Percentiles rank a stretch among this genome's conserved stretches.
Evolutionary conservation across 2,888 invertebrate genomes (phyloP).

Genomic region (Xestia xanthographa): DNA sequence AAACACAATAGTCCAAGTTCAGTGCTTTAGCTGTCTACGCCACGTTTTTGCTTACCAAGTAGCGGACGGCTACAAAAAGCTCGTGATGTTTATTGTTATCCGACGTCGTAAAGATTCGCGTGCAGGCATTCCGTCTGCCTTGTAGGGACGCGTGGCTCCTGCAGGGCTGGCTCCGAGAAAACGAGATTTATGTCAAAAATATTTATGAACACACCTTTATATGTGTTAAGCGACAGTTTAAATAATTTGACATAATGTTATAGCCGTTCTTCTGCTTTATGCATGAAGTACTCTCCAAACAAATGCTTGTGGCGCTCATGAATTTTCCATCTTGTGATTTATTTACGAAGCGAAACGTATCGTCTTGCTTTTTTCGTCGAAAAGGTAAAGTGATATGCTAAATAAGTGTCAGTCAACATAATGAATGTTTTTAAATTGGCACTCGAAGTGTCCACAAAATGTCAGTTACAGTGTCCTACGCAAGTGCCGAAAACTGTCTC

Average conservation of each 20-base stretch:
- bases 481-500: not conserved
- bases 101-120: constrained; percentile 73
- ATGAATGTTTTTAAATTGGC: constrained; percentile 29
- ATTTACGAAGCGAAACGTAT: constrained; percentile 30
- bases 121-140: constrained; percentile 69
- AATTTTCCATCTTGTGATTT: constrained; percentile 53
- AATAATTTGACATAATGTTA: constrained; percentile 63
- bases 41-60: constrained; percentile 67
- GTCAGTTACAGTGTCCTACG: constrained; percentile 15
- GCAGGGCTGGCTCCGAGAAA: constrained; percentile 63
- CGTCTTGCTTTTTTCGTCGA: constrained; percentile 26
- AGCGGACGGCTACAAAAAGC: constrained; percentile 69
- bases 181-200: constrained; percentile 59
- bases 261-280: constrained; percentile 38
- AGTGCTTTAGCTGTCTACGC: constrained; percentile 58
- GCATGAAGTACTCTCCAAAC: constrained; percentile 34
- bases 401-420: constrained; percentile 24
- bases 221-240: constrained; percentile 53
- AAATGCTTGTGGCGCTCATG: constrained; percentile 47
- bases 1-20: constrained; percentile 57
- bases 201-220: constrained; percentile 59
- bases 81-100: constrained; percentile 79
- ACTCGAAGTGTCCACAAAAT: constrained; percentile 16
- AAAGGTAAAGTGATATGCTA: constrained; percentile 37
- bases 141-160: constrained; percentile 64